Base-by-base conservation (phyloP, 2,888 invertebrate genomes). In the Alsophila aescularia region DNA sequence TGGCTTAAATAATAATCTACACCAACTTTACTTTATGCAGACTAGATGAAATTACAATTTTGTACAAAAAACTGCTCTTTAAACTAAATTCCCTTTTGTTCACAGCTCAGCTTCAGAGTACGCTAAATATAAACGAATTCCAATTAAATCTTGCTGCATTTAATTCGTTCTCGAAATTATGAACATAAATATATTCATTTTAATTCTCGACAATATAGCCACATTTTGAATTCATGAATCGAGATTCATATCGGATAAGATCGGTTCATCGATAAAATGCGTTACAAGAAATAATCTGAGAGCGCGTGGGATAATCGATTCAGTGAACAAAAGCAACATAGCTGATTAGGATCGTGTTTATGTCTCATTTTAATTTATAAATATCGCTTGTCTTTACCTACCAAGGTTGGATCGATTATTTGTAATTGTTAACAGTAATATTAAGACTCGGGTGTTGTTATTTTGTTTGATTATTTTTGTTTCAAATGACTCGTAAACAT, bases 301-400 rank as follows among this genome's bases (percentile, higher is more conserved):
- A 70, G 66, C 71, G 81, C 79, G 81, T 84, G 81, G 83, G 82
- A 79, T 85, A 82, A 86, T 80, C 74, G 77, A 82, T 81, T 80
- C 79, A 79, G 77, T 77, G 75, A 78, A 85, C 80, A 81, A 82
- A 82, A 79, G 75, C 73, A 72, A 71, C 70, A 71, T 65, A 67
- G 68, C 59, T 67, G 80, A 81, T 83, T 75, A 75, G 60, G 66
- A 78, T 79, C 77, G 65, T 70, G 70, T 75, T 78, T 77, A 76
- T 72, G 73, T 76, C 75, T 77, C 63, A 73, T 69, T 74, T 68
- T 65, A 68, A 70, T 71, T 71, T 69, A 62, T 60, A 69, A 70
- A 54, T 62, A 63, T 64, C 65, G 62, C 55, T 62, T 53, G 58
- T 72, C 35, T 56, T 55, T 52, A 45, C 55, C 18, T 49, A 42